Base-by-base conservation (phyloP, 2,113 vertebrate species). In the Plectropomus leopardus region DNA sequence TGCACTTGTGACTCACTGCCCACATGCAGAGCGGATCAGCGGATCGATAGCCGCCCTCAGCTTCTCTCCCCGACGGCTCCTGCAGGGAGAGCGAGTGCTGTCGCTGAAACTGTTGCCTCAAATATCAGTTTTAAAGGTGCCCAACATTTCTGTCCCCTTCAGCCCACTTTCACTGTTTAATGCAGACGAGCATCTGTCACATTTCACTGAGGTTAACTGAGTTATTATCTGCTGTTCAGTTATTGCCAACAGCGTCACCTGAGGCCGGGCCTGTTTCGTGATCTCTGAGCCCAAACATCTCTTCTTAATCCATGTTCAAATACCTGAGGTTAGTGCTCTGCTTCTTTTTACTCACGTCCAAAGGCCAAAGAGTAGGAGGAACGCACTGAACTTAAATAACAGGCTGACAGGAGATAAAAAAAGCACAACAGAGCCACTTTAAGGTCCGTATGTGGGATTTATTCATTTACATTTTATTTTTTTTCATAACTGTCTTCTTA, bases 41-140 rank as follows among this genome's bases (percentile, higher is more conserved):
- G 80, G 80, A 84, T 91, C 86, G 45, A 92, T 92, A 60, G 48
- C 58, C 74, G 86, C 72, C 86, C 69, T 87, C 57, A 57, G 71
- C 58, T 63, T 86, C 53, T 72, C 73, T 78, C 57, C 23, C 75
- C 16, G 1, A 34, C 63, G 75, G 24, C 72, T 73, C 67, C n/a
- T 14, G n/a, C 69, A 45, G 61, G 65, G 76, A 47, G 60, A 61
- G 66, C 1, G 11, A 75, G 57, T 16, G 32, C 59, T 69, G 53
- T 72, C 72, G 61, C 59, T 30, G 59, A 71, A 47, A 57, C 55
- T 7, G 40, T 54, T 80, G 54, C 78, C 32, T 73, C 40, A 69
- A 80, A 80, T 74, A 67, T 73, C 57, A 42, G 40, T 68, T 76
- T 77, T 24, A 63, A 75, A 77, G 59, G 72, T 53, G 15, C 45